A percentile compares a stretch with the other conserved stretches of the same genome.
These are phyloP conservation scores for Gobio gobio DNA, from an alignment of 2,113 vertebrate genomes.

Conservation along the genomic window DNA sequence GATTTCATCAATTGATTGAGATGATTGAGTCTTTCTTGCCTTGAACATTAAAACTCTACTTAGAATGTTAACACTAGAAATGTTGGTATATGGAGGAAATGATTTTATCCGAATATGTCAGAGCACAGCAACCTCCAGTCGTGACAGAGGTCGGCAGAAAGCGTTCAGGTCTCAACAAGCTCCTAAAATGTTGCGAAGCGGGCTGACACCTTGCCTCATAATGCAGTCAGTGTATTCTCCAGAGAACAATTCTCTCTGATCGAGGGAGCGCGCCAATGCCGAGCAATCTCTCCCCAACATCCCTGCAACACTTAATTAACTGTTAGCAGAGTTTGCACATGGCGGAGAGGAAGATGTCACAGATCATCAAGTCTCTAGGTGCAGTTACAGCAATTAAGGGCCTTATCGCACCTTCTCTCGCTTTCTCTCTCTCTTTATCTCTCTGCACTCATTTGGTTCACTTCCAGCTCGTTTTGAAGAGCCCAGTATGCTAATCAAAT, in stretches of 20 bases:
- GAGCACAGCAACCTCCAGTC: neutral
- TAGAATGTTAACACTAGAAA: neutral
- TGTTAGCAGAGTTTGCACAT: conserved; percentile 94
- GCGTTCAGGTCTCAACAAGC: neutral
- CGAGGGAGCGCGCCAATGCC: conserved; percentile 57
- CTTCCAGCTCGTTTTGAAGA: conserved; percentile 91
- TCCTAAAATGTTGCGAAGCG: neutral
- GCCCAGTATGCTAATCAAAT: conserved; percentile 98
- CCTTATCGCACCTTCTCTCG: conserved; percentile 88
- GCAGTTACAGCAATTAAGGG: conserved; percentile 97
- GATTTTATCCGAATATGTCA: neutral
- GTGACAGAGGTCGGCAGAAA: neutral
- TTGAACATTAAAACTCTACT: neutral
- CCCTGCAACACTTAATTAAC: conserved; percentile 98
- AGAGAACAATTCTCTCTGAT: conserved; percentile 84
- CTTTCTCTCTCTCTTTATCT: conserved; percentile 61
- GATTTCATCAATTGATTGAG: neutral
- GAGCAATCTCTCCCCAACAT: conserved; percentile 77
- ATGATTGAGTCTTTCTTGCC: neutral
- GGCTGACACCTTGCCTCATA: conserved; percentile 58
- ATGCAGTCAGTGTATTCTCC: conserved; percentile 62
- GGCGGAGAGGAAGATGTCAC: conserved; percentile 93
- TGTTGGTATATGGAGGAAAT: neutral
- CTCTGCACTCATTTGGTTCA: conserved; percentile 89
- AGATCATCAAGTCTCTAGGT: conserved; percentile 98